Evolutionary conservation across 2,888 invertebrate species (phyloP).

Genomic region (Oeneis ivallda): DNA sequence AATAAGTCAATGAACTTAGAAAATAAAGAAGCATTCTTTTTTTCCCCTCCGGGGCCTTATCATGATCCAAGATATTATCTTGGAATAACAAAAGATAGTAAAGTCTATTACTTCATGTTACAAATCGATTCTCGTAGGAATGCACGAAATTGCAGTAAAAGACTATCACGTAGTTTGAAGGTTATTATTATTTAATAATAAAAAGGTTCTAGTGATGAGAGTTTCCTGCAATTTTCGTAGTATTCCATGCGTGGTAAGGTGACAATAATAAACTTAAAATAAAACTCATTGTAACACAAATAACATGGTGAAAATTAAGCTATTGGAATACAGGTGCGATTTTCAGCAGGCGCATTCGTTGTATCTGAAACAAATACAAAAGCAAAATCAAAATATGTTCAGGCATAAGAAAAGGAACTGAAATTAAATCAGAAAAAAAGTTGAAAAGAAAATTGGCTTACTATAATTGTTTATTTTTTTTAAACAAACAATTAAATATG

Average conservation of each 20-base stretch:
- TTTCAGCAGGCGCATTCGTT: constrained; percentile 56
- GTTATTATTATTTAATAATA: constrained; percentile 26
- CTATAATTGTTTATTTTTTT: too few relatives aligned
- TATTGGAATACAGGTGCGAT: constrained; percentile 36
- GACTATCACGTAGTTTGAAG: constrained; percentile 57
- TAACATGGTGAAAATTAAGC: constrained; percentile 43
- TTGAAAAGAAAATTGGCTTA: background rate
- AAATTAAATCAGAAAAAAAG: background rate
- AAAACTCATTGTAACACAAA: constrained; percentile 56
- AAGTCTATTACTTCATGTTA: constrained; percentile 51
- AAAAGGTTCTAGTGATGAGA: constrained; percentile 53
- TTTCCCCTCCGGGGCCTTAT: constrained; percentile 65
- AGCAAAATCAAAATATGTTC: constrained; percentile 27
- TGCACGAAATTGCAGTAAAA: constrained; percentile 60
- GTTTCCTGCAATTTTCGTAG: constrained; percentile 59
- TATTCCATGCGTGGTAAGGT: constrained; percentile 36
- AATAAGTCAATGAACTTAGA: constrained; percentile 61
- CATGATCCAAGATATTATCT: constrained; percentile 47
- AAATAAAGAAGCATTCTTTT: constrained; percentile 63
- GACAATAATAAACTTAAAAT: constrained; percentile 33
- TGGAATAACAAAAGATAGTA: constrained; percentile 34
- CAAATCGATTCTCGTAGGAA: constrained; percentile 54
- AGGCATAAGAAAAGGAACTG: background rate
- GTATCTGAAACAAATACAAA: constrained; percentile 68
- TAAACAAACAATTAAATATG: too few relatives aligned